Conservation (phyloP, 2,888 invertebrate species). For the Arenicola marina region DNA sequence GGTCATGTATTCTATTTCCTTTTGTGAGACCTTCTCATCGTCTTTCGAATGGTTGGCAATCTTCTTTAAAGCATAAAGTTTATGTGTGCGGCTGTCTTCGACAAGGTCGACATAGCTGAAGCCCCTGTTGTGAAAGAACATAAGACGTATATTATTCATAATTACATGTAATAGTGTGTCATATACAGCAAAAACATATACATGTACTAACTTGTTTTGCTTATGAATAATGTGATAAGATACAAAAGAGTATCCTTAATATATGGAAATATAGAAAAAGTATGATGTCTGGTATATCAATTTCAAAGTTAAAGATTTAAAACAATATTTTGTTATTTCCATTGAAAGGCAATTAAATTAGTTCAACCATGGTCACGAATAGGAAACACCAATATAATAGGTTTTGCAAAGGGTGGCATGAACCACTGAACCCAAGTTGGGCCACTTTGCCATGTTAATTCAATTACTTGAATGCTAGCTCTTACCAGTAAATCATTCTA, state of each 20-base stretch:
- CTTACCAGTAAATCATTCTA: background rate
- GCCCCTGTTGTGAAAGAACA: slow-evolving; percentile 66
- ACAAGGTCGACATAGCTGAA: slow-evolving; percentile 81
- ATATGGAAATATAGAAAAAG: background rate
- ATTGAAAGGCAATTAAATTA: no score
- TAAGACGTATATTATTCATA: background rate
- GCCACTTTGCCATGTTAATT: no score
- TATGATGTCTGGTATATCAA: background rate
- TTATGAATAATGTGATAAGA: background rate
- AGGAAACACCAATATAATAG: no score
- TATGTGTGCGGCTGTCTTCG: slow-evolving; percentile 71
- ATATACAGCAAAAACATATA: background rate
- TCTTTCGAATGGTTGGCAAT: slow-evolving; percentile 79
- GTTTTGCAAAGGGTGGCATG: no score
- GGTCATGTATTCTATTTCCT: slow-evolving; percentile 76
- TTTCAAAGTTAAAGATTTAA: background rate
- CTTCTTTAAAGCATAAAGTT: slow-evolving; percentile 76
- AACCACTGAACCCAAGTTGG: no score
- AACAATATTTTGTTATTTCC: no score
- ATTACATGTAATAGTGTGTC: background rate
- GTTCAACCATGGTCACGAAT: no score
- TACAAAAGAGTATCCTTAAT: background rate
- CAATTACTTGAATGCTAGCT: background rate
- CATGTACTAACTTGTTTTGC: background rate
- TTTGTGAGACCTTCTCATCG: slow-evolving; percentile 72